Evolutionary conservation across 92 coral and sea anemone genomes (phyloP).

Genomic region (Phenganax marumi): DNA sequence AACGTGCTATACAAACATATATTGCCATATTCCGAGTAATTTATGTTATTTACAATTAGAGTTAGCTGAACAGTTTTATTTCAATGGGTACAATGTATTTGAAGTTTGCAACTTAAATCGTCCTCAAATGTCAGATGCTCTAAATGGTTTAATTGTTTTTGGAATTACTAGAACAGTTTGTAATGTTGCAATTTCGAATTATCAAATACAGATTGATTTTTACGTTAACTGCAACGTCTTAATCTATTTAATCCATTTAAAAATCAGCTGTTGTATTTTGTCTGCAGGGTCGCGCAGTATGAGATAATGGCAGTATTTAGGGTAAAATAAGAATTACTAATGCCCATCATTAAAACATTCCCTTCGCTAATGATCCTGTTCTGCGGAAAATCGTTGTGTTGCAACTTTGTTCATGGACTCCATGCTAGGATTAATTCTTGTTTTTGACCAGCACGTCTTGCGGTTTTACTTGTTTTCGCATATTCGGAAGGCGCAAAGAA

Average conservation of each 20-base stretch:
- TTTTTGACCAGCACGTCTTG: constrained; percentile 1
- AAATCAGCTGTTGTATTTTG: neutral
- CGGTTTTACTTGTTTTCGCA: constrained; percentile 15
- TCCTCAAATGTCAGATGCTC: neutral
- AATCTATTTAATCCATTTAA: constrained; percentile 7
- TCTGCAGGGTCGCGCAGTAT: neutral
- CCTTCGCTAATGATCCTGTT: neutral
- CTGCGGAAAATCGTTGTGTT: neutral
- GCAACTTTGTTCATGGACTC: neutral
- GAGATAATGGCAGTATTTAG: constrained; percentile 11
- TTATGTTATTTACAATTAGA: neutral
- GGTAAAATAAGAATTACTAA: neutral
- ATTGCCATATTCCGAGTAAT: neutral
- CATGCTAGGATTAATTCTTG: neutral
- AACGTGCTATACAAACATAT: neutral
- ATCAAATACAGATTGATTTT: no score
- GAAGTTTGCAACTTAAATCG: constrained; percentile 1
- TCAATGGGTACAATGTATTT: neutral
- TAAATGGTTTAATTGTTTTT: neutral
- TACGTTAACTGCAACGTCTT: no score
- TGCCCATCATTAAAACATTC: neutral
- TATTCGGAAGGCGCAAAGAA: constrained; percentile 7
- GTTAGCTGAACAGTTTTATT: neutral
- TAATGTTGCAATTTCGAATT: no score
- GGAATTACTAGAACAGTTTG: no score